Conservation (phyloP, 2,888 invertebrate genomes). For the Argyra leucocephala region DNA sequence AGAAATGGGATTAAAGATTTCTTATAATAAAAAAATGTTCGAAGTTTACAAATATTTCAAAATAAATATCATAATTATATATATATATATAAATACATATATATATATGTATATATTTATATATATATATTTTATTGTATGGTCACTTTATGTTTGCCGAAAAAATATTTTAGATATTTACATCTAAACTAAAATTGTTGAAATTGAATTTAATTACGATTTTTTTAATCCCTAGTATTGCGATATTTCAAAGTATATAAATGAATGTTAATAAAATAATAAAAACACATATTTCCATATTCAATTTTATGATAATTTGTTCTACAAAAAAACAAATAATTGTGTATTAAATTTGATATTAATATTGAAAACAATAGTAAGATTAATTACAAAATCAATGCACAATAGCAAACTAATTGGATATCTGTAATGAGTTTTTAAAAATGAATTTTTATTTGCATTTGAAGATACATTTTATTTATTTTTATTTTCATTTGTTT, state of each 20-base stretch:
- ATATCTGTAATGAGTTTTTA: slow-evolving; percentile 19
- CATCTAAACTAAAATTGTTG: neutral
- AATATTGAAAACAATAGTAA: too few relatives aligned
- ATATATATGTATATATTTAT: too few relatives aligned
- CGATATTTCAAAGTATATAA: too few relatives aligned
- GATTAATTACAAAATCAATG: slow-evolving; percentile 17
- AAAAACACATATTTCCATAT: neutral
- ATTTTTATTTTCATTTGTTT: too few relatives aligned
- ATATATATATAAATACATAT: too few relatives aligned
- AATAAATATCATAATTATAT: too few relatives aligned
- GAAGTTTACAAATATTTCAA: neutral
- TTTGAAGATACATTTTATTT: neutral
- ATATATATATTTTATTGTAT: too few relatives aligned
- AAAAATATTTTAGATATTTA: too few relatives aligned
- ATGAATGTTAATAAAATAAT: neutral
- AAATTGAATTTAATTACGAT: neutral
- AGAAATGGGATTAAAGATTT: neutral
- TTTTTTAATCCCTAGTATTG: slow-evolving; percentile 1
- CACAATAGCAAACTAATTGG: slow-evolving; percentile 22
- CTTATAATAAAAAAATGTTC: neutral
- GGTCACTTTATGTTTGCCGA: too few relatives aligned
- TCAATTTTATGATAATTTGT: slow-evolving; percentile 15
- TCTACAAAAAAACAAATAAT: slow-evolving; percentile 19
- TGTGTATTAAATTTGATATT: slow-evolving; percentile 24
- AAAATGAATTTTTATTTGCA: too few relatives aligned